These are phyloP conservation scores for Plagodis pulveraria DNA, from an alignment of 2,888 invertebrate genomes.

Conservation along the genomic window DNA sequence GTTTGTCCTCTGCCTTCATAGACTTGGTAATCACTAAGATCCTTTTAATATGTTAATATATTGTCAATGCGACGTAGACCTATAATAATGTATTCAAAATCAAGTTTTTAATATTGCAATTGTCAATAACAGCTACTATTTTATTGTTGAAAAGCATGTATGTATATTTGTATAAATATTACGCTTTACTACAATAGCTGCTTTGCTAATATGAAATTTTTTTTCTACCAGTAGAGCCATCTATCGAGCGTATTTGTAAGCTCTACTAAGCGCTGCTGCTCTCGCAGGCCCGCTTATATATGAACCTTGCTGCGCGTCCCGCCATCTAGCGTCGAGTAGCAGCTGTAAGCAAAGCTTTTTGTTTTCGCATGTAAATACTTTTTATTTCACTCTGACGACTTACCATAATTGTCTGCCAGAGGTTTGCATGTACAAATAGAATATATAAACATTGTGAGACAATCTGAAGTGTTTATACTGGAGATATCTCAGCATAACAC, in stretches of 20 bases:
- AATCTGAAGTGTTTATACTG: slow-evolving; percentile 3
- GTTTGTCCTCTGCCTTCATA: slow-evolving; percentile 27
- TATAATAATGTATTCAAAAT: neutral
- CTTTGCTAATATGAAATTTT: no score
- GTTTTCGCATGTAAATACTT: slow-evolving; percentile 36
- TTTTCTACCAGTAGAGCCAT: slow-evolving; percentile 48
- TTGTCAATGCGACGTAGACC: slow-evolving; percentile 8
- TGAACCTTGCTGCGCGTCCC: slow-evolving; percentile 48
- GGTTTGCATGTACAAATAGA: slow-evolving; percentile 80
- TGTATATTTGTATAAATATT: neutral
- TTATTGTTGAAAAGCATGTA: slow-evolving; percentile 12
- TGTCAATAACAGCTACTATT: neutral
- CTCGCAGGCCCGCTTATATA: slow-evolving; percentile 35
- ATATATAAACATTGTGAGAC: slow-evolving; percentile 50
- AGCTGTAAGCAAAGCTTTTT: slow-evolving; percentile 61
- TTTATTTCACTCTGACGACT: slow-evolving; percentile 65
- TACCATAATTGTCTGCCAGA: slow-evolving; percentile 80
- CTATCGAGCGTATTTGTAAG: slow-evolving; percentile 43
- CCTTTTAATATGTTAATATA: slow-evolving; percentile 33
- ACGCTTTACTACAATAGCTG: slow-evolving; percentile 1
- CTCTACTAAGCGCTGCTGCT: slow-evolving; percentile 38
- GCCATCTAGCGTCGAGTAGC: slow-evolving; percentile 65
- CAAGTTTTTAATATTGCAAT: neutral
- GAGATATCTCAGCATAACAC: neutral
- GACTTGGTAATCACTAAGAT: slow-evolving; percentile 29